These are phyloP conservation scores for Drosophila eugracilis DNA, from an alignment of 1,140 invertebrate genomes.

Conservation along the genomic window DNA sequence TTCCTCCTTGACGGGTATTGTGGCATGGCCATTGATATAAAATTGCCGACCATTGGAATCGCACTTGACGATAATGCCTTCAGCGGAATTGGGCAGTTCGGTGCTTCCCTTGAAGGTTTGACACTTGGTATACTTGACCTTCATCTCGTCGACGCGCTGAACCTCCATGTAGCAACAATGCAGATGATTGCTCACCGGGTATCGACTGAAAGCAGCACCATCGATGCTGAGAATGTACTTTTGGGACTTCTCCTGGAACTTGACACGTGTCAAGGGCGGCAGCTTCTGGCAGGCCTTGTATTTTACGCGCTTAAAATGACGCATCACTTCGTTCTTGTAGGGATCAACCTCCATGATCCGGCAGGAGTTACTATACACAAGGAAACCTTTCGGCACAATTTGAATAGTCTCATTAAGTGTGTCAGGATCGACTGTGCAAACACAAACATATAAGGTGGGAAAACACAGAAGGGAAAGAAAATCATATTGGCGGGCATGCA, in stretches of 20 bases:
- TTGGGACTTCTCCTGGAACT: constrained; percentile 58
- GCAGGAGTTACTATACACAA: constrained; percentile 89
- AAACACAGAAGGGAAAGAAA: constrained; percentile 1
- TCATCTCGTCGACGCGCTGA: constrained; percentile 65
- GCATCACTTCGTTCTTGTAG: constrained; percentile 88
- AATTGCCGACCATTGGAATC: constrained; percentile 52
- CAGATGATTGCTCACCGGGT: constrained; percentile 66
- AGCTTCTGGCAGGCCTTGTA: constrained; percentile 86
- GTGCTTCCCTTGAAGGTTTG: constrained; percentile 74
- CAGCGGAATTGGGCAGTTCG: constrained; percentile 80
- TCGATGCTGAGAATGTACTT: constrained; percentile 70
- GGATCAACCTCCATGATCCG: constrained; percentile 89
- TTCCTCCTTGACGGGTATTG: constrained; percentile 58
- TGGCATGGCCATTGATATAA: constrained; percentile 79
- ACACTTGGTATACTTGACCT: constrained; percentile 71
- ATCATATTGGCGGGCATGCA: constrained; percentile 16
- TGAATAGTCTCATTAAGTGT: constrained; percentile 25
- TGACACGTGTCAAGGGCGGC: constrained; percentile 85
- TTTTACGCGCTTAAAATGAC: constrained; percentile 86
- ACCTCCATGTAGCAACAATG: constrained; percentile 87
- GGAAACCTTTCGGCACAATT: constrained; percentile 85
- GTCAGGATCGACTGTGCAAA: neutral
- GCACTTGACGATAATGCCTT: constrained; percentile 86
- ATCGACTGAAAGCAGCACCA: constrained; percentile 68
- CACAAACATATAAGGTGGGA: neutral